Base-by-base conservation (phyloP, 2,888 invertebrate genomes). In the Bugulina stolonifera region DNA sequence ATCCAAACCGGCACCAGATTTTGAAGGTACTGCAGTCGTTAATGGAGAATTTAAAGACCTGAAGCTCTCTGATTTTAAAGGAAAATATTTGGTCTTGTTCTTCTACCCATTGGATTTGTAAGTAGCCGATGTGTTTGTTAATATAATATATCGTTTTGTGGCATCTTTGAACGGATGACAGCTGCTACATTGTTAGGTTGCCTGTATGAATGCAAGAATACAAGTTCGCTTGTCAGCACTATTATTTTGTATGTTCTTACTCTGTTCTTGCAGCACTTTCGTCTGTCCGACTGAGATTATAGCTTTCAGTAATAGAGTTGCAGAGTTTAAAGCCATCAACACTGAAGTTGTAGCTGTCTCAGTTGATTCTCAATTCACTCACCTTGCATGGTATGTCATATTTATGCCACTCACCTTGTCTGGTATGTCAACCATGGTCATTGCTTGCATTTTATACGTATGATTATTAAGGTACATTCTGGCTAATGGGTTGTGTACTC, bases 321-420 rank as follows among this genome's bases (percentile, higher is more conserved):
- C 82, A 2, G 87, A 88, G 78, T 88, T 88, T 80, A 88, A 89
- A 75, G 90, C 91, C 80, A 91, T 95, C 79, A 90, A 90, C 71
- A 93, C 93, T 72, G 91, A 93, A 81, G 85, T 97, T 3, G 88
- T 99, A 78, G 99, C 91, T 72, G 93, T 93, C 75, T 97, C 97
- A 72, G 96, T 95, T 18, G 99, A 99, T 87, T 94, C 94, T 55
- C 95, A 97, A 85, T 99, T 94, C 88, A 91, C 91, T 34, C 98
- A 99, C 84, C 88, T 98, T 81, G 98, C 98, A 52, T 99, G 98
- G 98, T 87, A 79, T 77, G 76, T 76, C 18, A n/a, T n/a, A n/a
- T n/a, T n/a, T n/a, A n/a, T n/a, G n/a, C n/a, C n/a, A n/a, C n/a
- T n/a, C n/a, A n/a, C n/a, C n/a, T n/a, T n/a, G n/a, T n/a, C n/a